Conservation (phyloP, 53 echinoderm and acorn worm genomes). For the Arbacia lixula region DNA sequence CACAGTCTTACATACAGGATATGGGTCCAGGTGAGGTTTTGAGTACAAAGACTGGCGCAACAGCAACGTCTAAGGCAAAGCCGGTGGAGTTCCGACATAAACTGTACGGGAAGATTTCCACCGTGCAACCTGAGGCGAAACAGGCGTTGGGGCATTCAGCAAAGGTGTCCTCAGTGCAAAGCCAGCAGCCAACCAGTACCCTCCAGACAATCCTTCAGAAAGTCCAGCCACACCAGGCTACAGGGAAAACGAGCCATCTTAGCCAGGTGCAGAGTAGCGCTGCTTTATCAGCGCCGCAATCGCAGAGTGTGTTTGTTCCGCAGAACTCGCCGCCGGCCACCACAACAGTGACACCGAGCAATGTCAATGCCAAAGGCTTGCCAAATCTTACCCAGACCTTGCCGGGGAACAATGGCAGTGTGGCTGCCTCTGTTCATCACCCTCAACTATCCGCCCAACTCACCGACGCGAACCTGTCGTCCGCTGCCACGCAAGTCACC, state of each 20-base stretch:
- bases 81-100: slow-evolving; percentile 50
- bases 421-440: slow-evolving; percentile 38
- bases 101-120: slow-evolving; percentile 45
- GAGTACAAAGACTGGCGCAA: background rate
- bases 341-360: slow-evolving; percentile 33
- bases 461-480: background rate
- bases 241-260: background rate
- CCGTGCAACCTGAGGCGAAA: slow-evolving; percentile 29
- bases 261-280: background rate
- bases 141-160: background rate
- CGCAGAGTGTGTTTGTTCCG: slow-evolving; percentile 14
- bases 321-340: slow-evolving; percentile 46
- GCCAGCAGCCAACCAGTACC: too few relatives aligned
- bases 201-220: slow-evolving; percentile 29
- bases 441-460: background rate
- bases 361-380: slow-evolving; percentile 46
- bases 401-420: slow-evolving; percentile 47
- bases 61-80: background rate
- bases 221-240: background rate
- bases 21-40: too few relatives aligned
- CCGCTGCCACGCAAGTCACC: background rate
- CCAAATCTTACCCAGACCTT: slow-evolving; percentile 39
- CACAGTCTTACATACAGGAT: slow-evolving; percentile 7
- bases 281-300: background rate
- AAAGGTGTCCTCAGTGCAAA: too few relatives aligned